Percentiles rank a stretch among this genome's conserved stretches.
Conservation (phyloP, 2,888 invertebrate species). For the Apamea sordens region DNA sequence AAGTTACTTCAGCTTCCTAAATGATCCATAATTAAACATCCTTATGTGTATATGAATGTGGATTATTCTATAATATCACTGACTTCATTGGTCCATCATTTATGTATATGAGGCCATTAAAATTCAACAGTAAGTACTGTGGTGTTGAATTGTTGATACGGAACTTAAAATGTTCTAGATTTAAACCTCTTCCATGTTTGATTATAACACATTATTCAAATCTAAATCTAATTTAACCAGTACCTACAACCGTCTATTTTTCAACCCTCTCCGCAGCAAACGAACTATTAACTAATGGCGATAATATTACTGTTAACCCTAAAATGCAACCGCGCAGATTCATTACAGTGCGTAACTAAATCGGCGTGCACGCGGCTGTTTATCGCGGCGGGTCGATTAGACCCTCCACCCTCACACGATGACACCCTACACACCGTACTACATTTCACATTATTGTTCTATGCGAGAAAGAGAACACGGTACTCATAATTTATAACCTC, state of each 20-base stretch:
- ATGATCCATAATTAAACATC: background rate
- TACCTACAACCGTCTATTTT: constrained; percentile 23
- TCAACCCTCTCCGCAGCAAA: constrained; percentile 57
- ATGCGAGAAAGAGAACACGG: constrained; percentile 69
- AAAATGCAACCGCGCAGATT: constrained; percentile 83
- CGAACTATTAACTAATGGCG: constrained; percentile 76
- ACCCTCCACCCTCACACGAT: constrained; percentile 80
- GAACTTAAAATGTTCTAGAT: background rate
- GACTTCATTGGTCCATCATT: background rate
- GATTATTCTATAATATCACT: background rate
- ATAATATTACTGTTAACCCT: constrained; percentile 79
- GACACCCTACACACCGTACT: constrained; percentile 67
- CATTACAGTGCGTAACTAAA: constrained; percentile 85
- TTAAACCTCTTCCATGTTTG: too few species aligned
- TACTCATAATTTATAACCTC: constrained; percentile 62
- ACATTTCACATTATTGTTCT: constrained; percentile 72
- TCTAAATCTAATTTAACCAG: constrained; percentile 16
- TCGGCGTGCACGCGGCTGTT: constrained; percentile 82
- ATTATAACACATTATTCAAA: background rate
- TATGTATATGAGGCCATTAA: background rate
- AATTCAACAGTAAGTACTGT: background rate
- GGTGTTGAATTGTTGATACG: background rate
- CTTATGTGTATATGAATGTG: background rate
- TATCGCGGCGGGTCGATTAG: constrained; percentile 82
- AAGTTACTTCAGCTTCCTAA: background rate